Base-by-base conservation (phyloP, 2,113 vertebrate genomes). In the Oenanthe oenanthe region DNA sequence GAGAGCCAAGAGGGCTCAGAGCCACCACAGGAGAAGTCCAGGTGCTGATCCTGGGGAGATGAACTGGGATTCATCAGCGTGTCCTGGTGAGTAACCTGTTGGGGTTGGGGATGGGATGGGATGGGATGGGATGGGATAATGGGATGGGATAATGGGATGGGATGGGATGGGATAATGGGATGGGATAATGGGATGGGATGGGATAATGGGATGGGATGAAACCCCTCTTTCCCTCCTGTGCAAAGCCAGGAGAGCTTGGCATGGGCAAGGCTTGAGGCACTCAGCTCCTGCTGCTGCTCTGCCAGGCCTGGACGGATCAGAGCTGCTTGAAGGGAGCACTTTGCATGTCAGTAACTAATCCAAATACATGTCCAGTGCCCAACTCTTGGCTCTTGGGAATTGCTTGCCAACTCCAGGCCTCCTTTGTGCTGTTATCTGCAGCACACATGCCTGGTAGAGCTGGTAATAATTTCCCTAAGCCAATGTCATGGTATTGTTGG, bases 11-110 rank as follows among this genome's bases (percentile, higher is more conserved):
- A 12, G 47, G n/a, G 43, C 1, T 53, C 3, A 0, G 58, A 61
- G 54, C 19, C 12, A 3, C 25, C 47, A 8, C 40, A 42, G 47
- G 87, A 74, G 42, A 4, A 58, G 15, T 29, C n/a, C 4, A 2
- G 42, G 42, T 32, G 29, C 16, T 50, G 10, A 3, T 34, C 50
- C 45, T 5, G 3, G 36, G 43, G 63, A 81, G 34, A 32, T 31
- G 38, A 38, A 10, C 53, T 56, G 0, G 1, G 26, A 2, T 16
- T 57, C 38, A 26, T 68, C 54, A 12, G 18, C 0, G 0, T 26
- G 29, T 53, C 38, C 32, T 0, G 7, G 74, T 80, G 26, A 92
- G 78, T 73, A 54, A 48, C 0, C 1, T 31, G 29, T 4, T 47
- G 79, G 11, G 20, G 53, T 36, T 36, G 34, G 34, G 32, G 34